Conservation (phyloP, 2,113 vertebrate species). For the Bubo bubo region DNA sequence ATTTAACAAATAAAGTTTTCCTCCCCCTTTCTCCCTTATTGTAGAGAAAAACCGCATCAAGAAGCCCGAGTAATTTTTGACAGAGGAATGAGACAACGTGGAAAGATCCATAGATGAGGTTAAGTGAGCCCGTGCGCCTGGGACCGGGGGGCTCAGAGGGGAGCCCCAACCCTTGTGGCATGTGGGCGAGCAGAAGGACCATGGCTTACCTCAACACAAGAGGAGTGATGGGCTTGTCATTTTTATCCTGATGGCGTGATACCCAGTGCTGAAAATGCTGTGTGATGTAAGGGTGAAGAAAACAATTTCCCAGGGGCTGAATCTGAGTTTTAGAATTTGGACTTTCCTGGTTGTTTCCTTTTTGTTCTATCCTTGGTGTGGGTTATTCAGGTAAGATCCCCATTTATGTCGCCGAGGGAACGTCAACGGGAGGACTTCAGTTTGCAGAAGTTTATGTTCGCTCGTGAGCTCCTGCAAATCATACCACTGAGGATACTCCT, state of each 20-base stretch:
- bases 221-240: not conserved
- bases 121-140: not conserved
- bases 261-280: not conserved
- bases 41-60: not conserved
- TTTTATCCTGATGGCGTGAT: not conserved
- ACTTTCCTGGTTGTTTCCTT: not conserved
- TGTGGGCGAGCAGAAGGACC: not conserved
- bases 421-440: not conserved
- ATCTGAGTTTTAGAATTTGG: not conserved
- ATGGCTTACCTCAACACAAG: accelerated
- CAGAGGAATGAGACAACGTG: not conserved
- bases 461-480: not conserved
- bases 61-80: not conserved
- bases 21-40: not conserved
- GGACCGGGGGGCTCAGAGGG: not conserved
- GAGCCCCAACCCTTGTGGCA: not conserved
- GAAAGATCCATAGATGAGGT: accelerated
- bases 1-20: not conserved
- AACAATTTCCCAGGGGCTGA: not conserved
- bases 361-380: not conserved
- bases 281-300: not conserved
- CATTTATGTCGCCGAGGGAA: accelerated
- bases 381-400: not conserved
- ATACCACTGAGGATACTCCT: not conserved
- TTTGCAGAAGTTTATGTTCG: not conserved